These are phyloP conservation scores for Drosophila anceps DNA, from an alignment of 2,888 invertebrate species.

Conservation along the genomic window DNA sequence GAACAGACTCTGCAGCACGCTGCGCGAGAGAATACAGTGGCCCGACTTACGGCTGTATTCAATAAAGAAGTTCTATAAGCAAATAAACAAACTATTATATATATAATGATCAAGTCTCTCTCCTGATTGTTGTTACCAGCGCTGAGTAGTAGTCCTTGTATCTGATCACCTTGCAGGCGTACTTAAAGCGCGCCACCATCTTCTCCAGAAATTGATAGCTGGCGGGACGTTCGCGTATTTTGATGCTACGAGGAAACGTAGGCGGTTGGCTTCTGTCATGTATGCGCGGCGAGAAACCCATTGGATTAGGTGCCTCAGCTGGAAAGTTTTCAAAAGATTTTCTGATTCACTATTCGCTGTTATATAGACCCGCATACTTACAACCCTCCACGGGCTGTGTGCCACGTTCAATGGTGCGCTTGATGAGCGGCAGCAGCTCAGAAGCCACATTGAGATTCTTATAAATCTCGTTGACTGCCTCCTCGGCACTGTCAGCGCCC, in stretches of 20 bases:
- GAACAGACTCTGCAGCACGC: constrained; percentile 94
- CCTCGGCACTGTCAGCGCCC: constrained; percentile 86
- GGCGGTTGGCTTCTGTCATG: constrained; percentile 98
- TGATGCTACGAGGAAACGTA: constrained; percentile 98
- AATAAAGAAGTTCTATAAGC: constrained; percentile 93
- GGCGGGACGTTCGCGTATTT: constrained; percentile 90
- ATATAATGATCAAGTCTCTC: background rate
- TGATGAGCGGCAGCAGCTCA: constrained; percentile 93
- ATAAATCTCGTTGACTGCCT: constrained; percentile 90
- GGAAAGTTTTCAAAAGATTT: background rate
- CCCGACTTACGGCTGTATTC: constrained; percentile 94
- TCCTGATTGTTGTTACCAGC: constrained; percentile 87
- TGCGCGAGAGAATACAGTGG: constrained; percentile 96
- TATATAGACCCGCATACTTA: constrained; percentile 50
- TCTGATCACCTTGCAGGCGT: constrained; percentile 92
- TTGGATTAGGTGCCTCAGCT: constrained; percentile 90
- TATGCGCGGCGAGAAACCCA: constrained; percentile 98
- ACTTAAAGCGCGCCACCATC: constrained; percentile 92
- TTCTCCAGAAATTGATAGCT: constrained; percentile 92
- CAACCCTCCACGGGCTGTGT: constrained; percentile 88
- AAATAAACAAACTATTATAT: background rate
- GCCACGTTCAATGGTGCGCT: constrained; percentile 90
- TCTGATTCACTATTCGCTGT: background rate
- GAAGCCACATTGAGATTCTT: constrained; percentile 92
- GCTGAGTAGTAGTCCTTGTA: constrained; percentile 93